These are phyloP conservation scores for Saccopteryx bilineata DNA, from an alignment of 2,113 vertebrate genomes.

Conservation along the genomic window DNA sequence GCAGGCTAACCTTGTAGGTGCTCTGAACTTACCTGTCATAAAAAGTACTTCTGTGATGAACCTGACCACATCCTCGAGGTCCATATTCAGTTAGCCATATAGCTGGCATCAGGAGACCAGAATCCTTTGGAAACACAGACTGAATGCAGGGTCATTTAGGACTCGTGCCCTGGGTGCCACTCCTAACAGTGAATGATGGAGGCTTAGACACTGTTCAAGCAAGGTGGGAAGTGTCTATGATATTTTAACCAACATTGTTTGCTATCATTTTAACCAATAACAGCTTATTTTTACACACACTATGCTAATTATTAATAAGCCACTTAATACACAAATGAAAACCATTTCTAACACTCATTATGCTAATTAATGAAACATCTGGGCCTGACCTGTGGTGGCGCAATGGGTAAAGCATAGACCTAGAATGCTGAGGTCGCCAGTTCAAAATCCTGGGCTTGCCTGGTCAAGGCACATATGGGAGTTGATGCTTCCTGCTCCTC, in stretches of 20 bases:
- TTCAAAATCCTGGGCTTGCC: no score
- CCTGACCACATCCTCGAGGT: background rate
- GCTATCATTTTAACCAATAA: background rate
- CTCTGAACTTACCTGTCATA: background rate
- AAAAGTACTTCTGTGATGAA: conserved; percentile 8
- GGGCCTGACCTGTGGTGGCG: no score
- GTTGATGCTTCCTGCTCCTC: no score
- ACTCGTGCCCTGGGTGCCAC: fast-evolving
- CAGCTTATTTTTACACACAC: background rate
- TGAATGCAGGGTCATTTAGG: background rate
- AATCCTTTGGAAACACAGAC: background rate
- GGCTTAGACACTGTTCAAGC: background rate
- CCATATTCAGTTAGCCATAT: background rate
- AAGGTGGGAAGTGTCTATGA: background rate
- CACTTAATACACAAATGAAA: background rate
- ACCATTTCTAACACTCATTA: background rate
- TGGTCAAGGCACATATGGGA: no score
- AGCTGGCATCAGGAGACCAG: background rate
- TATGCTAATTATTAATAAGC: background rate
- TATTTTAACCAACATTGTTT: background rate
- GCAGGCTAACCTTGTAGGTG: background rate
- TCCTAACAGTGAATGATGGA: background rate
- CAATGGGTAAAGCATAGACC: no score
- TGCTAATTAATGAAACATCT: background rate
- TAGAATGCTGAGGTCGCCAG: no score